phyloP scores from a whole-genome alignment of 2,797 vertebrate species.

The Thunnus albacares region DNA sequence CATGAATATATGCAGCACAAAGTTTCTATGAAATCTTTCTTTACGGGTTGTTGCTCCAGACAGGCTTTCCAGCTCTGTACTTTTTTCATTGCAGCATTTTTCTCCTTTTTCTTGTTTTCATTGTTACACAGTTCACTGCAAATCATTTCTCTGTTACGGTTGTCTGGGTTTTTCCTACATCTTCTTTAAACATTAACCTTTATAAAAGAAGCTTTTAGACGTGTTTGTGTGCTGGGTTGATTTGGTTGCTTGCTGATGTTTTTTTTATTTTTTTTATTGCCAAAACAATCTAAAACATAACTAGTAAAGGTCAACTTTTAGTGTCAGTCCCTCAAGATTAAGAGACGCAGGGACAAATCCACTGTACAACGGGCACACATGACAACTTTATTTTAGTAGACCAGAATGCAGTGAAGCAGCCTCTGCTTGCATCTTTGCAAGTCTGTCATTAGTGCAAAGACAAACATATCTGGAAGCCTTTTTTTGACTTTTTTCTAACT shows the following conservation, averaged over 20 bases:
- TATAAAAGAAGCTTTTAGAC: conserved; percentile 6
- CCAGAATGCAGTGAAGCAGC: conserved; percentile 3
- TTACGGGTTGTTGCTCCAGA: background rate
- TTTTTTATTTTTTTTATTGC: background rate
- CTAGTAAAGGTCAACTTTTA: background rate
- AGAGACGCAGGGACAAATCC: conserved; percentile 9
- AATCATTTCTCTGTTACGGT: conserved; percentile 16
- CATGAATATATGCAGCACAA: conserved; percentile 18
- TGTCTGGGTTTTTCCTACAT: background rate
- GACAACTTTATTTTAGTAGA: background rate
- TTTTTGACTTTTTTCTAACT: conserved; percentile 17
- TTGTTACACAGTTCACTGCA: conserved; percentile 7
- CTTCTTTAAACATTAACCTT: conserved; percentile 32
- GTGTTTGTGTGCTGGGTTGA: background rate
- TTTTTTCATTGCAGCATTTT: background rate
- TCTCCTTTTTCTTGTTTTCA: conserved; percentile 10
- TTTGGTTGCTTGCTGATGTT: background rate
- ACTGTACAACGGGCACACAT: background rate
- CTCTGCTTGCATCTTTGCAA: conserved; percentile 24
- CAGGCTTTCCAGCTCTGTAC: background rate
- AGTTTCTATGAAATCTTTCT: background rate
- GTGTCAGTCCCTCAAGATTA: background rate
- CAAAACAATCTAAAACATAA: conserved; percentile 10
- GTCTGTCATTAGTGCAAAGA: conserved; percentile 41
- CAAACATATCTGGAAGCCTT: conserved; percentile 35